Percentiles rank a stretch among this genome's conserved stretches.
Conservation (phyloP, 2,888 invertebrate species). For the Tetanocera ferruginea region DNA sequence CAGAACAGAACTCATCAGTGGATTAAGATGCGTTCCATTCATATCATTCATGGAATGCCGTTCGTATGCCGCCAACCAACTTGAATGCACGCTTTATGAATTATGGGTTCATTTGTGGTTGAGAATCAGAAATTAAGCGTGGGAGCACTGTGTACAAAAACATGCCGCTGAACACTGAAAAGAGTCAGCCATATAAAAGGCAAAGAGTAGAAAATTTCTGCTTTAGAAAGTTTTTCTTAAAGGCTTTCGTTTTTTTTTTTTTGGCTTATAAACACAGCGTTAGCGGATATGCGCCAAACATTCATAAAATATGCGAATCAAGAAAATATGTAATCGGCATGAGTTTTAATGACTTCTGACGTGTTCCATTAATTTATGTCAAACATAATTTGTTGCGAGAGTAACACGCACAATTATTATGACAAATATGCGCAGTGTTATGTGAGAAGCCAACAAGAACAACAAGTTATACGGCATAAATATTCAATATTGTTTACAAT, state of each 20-base stretch:
- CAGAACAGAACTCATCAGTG: neutral
- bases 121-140: neutral
- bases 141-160: neutral
- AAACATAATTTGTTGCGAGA: neutral
- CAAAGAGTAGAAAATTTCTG: too few species aligned
- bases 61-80: neutral
- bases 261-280: too few species aligned
- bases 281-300: too few species aligned
- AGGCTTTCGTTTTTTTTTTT: too few species aligned
- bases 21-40: neutral
- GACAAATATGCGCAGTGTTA: neutral
- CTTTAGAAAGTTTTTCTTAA: too few species aligned
- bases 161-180: too few species aligned
- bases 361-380: conserved; percentile 24
- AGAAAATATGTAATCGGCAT: neutral
- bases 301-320: neutral
- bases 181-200: too few species aligned
- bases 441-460: too few species aligned
- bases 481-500: too few species aligned
- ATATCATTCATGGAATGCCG: neutral
- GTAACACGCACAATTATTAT: conserved; percentile 7
- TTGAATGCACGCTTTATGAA: neutral
- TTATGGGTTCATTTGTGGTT: neutral
- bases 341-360: conserved; percentile 21
- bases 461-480: too few species aligned